Evolutionary conservation across 2,797 vertebrate species (phyloP), one percentile per base, ranked within the genome.

Genomic region (Euphonia xanthogaster): DNA sequence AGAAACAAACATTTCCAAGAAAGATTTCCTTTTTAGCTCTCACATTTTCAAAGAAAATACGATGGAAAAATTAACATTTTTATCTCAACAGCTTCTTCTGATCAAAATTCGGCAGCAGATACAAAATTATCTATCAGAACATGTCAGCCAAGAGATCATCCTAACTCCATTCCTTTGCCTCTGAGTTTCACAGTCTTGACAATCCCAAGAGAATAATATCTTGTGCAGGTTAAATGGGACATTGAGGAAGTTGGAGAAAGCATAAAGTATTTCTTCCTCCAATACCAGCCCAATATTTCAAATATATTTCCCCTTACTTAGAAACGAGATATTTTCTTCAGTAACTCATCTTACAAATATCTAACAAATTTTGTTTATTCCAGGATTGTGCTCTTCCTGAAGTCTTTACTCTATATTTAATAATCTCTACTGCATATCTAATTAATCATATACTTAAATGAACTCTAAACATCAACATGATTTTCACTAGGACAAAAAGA

Each of bases 391-490:
- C 27, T 86, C 33, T 55, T 70, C 54, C 33, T 58, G 15, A 77
- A 57, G 44, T 63, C 39, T 77, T 47, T 39, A 31, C 10, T 83
- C 45, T 22, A 27, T 51, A 80, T 75, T 78, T 86, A 75, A 85
- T 39, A 80, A 90, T 53, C 25, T 50, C 88, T 83, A 80, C 33
- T 78, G 79, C 12, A 39, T 48, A 76, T 19, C 40, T 73, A 73
- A 62, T 86, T 77, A 90, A 81, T 83, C 30, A 39, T 81, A 88
- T 33, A 83, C 63, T 83, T 89, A 90, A 94, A 88, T 57, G 47
- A 91, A 88, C 63, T 60, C 40, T 77, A 74, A 83, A 86, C 27
- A 94, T 76, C 61, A 94, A 81, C 40, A 86, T 12, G 27, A 72
- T 9, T 70, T 93, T 80, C 53, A 58, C 44, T 35, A 78, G 48